Base-by-base conservation (phyloP, 2,113 vertebrate species). In the Anser cygnoides region DNA sequence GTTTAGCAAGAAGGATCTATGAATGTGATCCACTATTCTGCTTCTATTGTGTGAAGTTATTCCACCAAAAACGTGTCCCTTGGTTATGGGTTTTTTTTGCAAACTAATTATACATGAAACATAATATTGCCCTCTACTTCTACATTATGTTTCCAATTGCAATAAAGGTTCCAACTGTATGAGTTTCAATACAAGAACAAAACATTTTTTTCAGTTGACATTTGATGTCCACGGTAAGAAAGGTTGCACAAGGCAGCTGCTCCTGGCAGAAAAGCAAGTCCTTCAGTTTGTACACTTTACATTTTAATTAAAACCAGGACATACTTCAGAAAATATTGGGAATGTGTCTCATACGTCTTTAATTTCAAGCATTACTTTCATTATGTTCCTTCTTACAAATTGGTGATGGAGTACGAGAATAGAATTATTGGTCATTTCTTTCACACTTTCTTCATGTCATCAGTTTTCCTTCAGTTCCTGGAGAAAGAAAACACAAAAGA, bases 211-310 rank as follows among this genome's bases (percentile, higher is more conserved):
- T 84, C 91, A 80, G 31, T 25, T 86, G 23, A 37, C 19, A 5
- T 65, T 84, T 85, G 33, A 84, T 84, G 63, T 76, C 43, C 31
- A 15, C 11, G 22, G 29, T 26, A 61, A 25, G 31, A 84, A 65
- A 61, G 26, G 26, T 16, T 59, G 44, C 44, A 74, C 28, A 26
- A 44, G 74, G 67, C 89, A 87, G 43, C 35, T 86, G 31, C 35
- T 80, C 16, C 80, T 89, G 74, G 91, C 90, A 96, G 84, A 88
- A 18, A 44, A 93, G 77, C 65, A 76, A 92, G 65, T 68, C 35
- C 79, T 94, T 75, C 63, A 63, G 87, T 50, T 46, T 68, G 43
- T 26, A 87, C 6, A 44, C 44, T 95, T 75, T 71, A 63, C 22
- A 35, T 52, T 87, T 61, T 94, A 94, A 92, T 89, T 88, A 94